Evolutionary conservation across 2,888 invertebrate species (phyloP).

Genomic region (Phortica magna): DNA sequence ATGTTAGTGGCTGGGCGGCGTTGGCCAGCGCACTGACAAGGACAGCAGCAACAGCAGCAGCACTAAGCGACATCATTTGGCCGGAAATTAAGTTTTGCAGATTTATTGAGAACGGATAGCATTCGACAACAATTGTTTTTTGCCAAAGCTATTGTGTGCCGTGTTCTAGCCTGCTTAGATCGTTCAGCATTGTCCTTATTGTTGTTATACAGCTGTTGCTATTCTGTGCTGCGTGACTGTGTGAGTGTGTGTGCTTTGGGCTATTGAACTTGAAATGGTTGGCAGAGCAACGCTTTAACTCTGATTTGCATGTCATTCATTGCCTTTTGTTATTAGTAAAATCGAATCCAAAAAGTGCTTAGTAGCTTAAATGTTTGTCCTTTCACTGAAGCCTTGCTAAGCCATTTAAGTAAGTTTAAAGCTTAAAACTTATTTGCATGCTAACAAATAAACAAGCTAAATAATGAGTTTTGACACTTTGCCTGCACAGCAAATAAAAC

Average conservation of each 20-base stretch:
- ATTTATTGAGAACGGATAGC: slow-evolving; percentile 77
- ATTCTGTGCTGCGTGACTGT: slow-evolving; percentile 1
- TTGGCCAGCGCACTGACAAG: too few species aligned
- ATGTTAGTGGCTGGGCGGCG: background rate
- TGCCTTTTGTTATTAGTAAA: slow-evolving; percentile 40
- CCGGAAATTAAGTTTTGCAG: slow-evolving; percentile 76
- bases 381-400: background rate
- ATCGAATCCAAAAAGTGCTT: background rate
- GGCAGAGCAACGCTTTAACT: slow-evolving; percentile 10
- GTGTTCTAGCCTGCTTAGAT: background rate
- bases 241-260: slow-evolving; percentile 25
- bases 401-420: background rate
- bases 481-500: too few species aligned
- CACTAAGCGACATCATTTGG: slow-evolving; percentile 61
- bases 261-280: slow-evolving; percentile 35
- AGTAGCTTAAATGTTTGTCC: background rate
- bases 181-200: too few species aligned
- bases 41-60: slow-evolving; percentile 22
- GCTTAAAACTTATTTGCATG: background rate
- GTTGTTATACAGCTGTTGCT: slow-evolving; percentile 13
- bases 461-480: background rate
- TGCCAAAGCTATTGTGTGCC: background rate
- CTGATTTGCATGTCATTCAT: slow-evolving; percentile 49
- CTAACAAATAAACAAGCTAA: slow-evolving; percentile 1
- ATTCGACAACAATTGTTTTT: slow-evolving; percentile 60